A percentile compares a stretch with the other conserved stretches of the same genome.
phyloP scores from a whole-genome alignment of 2,888 invertebrate species.

The Euzophera pinguis region DNA sequence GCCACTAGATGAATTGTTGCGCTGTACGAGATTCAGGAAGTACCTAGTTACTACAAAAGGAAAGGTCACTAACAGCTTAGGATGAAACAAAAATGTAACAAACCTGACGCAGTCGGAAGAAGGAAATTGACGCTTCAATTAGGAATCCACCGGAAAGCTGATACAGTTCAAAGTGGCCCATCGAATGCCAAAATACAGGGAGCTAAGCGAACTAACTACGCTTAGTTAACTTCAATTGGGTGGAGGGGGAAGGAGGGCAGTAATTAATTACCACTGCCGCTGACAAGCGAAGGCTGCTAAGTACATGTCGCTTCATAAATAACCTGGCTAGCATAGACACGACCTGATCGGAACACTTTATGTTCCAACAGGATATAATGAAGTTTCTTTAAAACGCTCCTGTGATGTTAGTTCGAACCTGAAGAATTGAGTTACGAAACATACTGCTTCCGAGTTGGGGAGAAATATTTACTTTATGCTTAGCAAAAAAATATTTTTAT shows the following conservation, averaged over 20 bases:
- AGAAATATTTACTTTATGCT: no score
- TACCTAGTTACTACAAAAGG: no score
- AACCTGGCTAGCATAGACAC: constrained; percentile 30
- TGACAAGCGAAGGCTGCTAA: constrained; percentile 62
- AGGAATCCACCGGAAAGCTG: constrained; percentile 12
- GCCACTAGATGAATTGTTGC: no score
- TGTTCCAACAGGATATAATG: constrained; percentile 2
- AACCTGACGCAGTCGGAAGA: not conserved
- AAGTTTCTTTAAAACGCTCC: not conserved
- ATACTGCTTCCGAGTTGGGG: no score
- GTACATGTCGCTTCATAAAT: constrained; percentile 56
- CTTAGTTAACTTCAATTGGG: constrained; percentile 64
- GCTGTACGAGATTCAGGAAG: no score
- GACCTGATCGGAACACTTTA: constrained; percentile 22
- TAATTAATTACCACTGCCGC: constrained; percentile 73
- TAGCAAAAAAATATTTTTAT: no score
- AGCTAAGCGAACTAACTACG: constrained; percentile 48
- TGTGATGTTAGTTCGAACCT: not conserved
- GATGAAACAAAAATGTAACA: not conserved
- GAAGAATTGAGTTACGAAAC: not conserved
- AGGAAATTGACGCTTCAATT: not conserved
- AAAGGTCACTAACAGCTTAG: no score
- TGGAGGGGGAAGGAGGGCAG: constrained; percentile 41
- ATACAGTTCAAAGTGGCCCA: constrained; percentile 24
- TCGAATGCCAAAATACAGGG: constrained; percentile 54